These are phyloP conservation scores for Rhyacophila brunnea DNA, from an alignment of 1,140 invertebrate species.

Conservation along the genomic window DNA sequence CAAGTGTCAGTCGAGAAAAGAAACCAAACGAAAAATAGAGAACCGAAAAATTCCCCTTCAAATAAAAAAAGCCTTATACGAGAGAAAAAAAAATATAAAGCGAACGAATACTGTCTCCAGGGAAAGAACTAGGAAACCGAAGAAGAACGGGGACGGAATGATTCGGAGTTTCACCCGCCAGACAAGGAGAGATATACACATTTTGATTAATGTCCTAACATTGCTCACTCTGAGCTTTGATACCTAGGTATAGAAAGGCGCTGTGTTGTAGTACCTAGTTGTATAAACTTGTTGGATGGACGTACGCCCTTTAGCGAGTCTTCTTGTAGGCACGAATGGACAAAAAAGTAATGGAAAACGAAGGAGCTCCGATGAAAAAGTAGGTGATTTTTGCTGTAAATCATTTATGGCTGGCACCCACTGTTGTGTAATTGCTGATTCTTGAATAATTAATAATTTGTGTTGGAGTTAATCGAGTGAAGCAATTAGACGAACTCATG, in stretches of 20 bases:
- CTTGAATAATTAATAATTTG: too few species aligned
- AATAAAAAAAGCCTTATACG: conserved; percentile 28
- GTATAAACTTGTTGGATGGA: conserved; percentile 33
- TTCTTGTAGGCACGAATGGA: too few species aligned
- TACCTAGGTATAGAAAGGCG: not conserved
- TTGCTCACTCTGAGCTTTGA: conserved; percentile 44
- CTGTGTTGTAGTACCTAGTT: conserved; percentile 20
- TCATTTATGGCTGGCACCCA: too few species aligned
- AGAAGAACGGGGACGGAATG: conserved; percentile 7
- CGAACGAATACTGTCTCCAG: conserved; percentile 27
- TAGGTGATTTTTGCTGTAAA: too few species aligned
- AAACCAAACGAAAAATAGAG: conserved; percentile 30
- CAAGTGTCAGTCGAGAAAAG: conserved; percentile 22
- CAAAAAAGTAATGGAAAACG: too few species aligned
- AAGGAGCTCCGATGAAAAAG: too few species aligned
- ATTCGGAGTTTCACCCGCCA: conserved; percentile 32
- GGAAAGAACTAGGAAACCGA: conserved; percentile 27
- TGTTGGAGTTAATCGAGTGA: too few species aligned
- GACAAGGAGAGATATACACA: conserved; percentile 48
- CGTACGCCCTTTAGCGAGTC: too few species aligned
- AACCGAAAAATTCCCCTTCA: conserved; percentile 24
- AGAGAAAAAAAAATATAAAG: conserved; percentile 17
- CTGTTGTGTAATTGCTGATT: too few species aligned
- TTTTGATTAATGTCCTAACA: conserved; percentile 57
- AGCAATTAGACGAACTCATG: too few species aligned